Conservation (phyloP, 2,888 invertebrate genomes). For the Drosophila kuntzei region DNA sequence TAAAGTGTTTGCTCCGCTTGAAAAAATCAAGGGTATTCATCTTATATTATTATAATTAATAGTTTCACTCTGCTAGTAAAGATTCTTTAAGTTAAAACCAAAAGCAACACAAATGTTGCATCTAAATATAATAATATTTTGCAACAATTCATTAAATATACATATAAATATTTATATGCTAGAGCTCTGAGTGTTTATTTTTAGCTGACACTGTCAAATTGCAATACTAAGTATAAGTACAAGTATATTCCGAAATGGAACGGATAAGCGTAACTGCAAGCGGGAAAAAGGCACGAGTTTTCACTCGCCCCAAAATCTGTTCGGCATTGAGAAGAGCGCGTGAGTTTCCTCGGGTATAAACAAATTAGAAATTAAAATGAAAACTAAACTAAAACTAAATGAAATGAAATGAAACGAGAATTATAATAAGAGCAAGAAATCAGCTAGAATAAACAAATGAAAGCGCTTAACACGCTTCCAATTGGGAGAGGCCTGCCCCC, state of each 20-base stretch:
- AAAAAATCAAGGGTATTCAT: no score
- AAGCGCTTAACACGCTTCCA: conserved; percentile 73
- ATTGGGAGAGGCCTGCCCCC: conserved; percentile 64
- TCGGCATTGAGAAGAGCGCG: conserved; percentile 16
- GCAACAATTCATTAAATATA: background rate
- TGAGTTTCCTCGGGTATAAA: conserved; percentile 40
- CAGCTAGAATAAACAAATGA: conserved; percentile 69
- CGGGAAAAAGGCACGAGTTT: conserved; percentile 15
- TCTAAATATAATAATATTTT: background rate
- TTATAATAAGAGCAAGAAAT: conserved; percentile 66
- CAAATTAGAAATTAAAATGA: conserved; percentile 42
- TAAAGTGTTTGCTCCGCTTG: no score
- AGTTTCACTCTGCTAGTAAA: no score
- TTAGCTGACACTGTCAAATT: conserved; percentile 37
- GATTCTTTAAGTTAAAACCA: no score
- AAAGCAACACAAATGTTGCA: no score
- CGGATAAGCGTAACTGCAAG: conserved; percentile 14
- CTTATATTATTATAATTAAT: no score
- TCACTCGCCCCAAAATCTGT: background rate
- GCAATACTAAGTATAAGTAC: conserved; percentile 11
- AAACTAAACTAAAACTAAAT: conserved; percentile 9
- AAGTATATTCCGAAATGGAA: background rate
- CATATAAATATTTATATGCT: background rate
- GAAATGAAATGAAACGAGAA: conserved; percentile 49
- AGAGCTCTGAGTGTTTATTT: conserved; percentile 22